Percentiles rank a stretch among this genome's conserved stretches.
Evolutionary conservation across 1,140 invertebrate genomes (phyloP).

Genomic region (Pseudomyrmex dendroicus): DNA sequence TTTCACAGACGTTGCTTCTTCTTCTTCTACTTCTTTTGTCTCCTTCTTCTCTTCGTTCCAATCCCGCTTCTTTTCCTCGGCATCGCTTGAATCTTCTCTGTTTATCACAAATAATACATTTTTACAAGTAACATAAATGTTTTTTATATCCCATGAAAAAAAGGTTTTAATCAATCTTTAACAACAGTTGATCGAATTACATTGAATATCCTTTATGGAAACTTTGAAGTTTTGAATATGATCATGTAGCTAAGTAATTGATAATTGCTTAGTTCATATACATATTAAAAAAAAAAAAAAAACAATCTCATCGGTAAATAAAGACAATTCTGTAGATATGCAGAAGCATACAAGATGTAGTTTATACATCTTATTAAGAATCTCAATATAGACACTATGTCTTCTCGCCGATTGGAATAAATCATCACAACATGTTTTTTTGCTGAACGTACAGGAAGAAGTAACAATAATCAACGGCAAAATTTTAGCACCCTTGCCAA

Average conservation of each 20-base stretch:
- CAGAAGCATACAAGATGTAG: slow-evolving; percentile 39
- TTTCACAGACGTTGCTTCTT: slow-evolving; percentile 33
- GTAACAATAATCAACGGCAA: slow-evolving; percentile 38
- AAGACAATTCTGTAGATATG: slow-evolving; percentile 44
- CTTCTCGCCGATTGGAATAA: slow-evolving; percentile 18
- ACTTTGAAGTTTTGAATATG: slow-evolving; percentile 28
- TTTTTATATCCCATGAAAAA: neutral
- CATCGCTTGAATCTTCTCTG: slow-evolving; percentile 78
- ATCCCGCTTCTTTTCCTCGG: slow-evolving; percentile 78
- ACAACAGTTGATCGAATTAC: neutral
- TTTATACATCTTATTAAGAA: slow-evolving; percentile 21
- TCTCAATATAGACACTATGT: slow-evolving; percentile 11
- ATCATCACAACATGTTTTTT: slow-evolving; percentile 18
- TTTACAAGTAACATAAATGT: slow-evolving; percentile 12
- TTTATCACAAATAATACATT: slow-evolving; percentile 69
- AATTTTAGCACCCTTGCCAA: slow-evolving; percentile 14
- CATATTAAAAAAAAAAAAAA: slow-evolving; percentile 32
- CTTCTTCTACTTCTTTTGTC: slow-evolving; percentile 55
- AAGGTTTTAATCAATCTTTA: neutral
- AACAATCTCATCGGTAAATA: slow-evolving; percentile 29
- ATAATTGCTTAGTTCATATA: slow-evolving; percentile 34
- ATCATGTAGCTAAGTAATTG: slow-evolving; percentile 32
- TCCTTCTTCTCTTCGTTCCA: slow-evolving; percentile 80
- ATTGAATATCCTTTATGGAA: neutral
- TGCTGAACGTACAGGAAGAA: slow-evolving; percentile 16